Evolutionary conservation across 2,113 vertebrate genomes (phyloP).

Genomic region (Sorex araneus): DNA sequence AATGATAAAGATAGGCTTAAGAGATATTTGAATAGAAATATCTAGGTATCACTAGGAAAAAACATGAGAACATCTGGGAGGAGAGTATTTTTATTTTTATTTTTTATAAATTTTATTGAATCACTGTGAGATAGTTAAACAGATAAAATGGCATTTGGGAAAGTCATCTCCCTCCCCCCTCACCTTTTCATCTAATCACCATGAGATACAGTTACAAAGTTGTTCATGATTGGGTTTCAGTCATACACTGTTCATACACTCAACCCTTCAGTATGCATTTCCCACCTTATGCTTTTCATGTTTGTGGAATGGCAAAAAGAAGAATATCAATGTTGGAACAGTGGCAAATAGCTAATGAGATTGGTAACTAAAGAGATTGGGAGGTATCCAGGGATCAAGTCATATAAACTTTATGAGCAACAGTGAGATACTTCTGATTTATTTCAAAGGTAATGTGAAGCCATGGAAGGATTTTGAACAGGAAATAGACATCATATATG

Average conservation of each 20-base stretch:
- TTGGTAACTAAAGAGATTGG: constrained; percentile 34
- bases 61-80: not conserved
- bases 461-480: constrained; percentile 52
- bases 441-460: constrained; percentile 49
- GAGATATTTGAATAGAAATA: not conserved
- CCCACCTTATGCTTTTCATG: not conserved
- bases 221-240: too few relatives aligned
- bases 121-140: too few relatives aligned
- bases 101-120: too few relatives aligned
- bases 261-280: too few relatives aligned
- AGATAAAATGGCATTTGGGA: too few relatives aligned
- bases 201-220: too few relatives aligned
- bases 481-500: not conserved
- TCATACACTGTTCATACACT: too few relatives aligned
- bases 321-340: constrained; percentile 18
- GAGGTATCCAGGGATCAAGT: not conserved
- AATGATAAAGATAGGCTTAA: not conserved
- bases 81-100: constrained; percentile 25
- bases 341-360: constrained; percentile 14
- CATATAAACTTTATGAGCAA: constrained; percentile 16
- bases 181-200: too few relatives aligned
- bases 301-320: constrained; percentile 33
- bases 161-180: too few relatives aligned
- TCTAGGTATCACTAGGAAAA: not conserved
- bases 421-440: not conserved